Percentiles rank a stretch among this genome's conserved stretches.
Evolutionary conservation across 2,113 vertebrate genomes (phyloP).

Genomic region (Bagarius yarrelli): DNA sequence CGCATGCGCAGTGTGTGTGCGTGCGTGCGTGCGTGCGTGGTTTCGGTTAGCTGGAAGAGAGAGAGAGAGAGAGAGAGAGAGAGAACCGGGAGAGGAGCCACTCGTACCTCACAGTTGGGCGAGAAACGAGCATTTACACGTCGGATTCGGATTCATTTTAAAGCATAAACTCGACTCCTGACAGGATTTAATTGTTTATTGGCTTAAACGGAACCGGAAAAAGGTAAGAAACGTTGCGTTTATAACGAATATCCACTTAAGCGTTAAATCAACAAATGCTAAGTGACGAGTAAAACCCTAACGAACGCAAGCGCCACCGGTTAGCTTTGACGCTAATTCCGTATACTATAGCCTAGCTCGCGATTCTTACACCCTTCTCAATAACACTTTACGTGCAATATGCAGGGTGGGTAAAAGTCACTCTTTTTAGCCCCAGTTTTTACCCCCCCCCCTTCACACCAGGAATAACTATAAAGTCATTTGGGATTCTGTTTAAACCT

Average conservation of each 20-base stretch:
- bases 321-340: neutral
- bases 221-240: slow-evolving; percentile 52
- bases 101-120: slow-evolving; percentile 11
- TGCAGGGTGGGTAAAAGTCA: neutral
- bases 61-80: slow-evolving; percentile 39
- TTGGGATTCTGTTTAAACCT: neutral
- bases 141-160: slow-evolving; percentile 55
- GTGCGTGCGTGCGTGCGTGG: slow-evolving; percentile 58
- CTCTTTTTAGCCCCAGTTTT: neutral
- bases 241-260: slow-evolving; percentile 45
- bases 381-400: neutral
- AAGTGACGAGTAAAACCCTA: slow-evolving; percentile 55
- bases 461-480: neutral
- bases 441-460: neutral
- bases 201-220: neutral
- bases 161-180: slow-evolving; percentile 47
- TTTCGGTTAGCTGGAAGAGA: slow-evolving; percentile 68
- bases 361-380: neutral
- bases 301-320: slow-evolving; percentile 13
- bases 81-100: slow-evolving; percentile 9
- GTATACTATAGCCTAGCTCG: neutral
- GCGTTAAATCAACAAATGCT: slow-evolving; percentile 62
- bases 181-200: slow-evolving; percentile 48
- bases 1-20: slow-evolving; percentile 63
- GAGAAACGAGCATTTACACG: slow-evolving; percentile 46